Percentiles rank a stretch among this genome's conserved stretches.
Conservation (phyloP, 2,113 vertebrate genomes). For the Fulica atra region DNA sequence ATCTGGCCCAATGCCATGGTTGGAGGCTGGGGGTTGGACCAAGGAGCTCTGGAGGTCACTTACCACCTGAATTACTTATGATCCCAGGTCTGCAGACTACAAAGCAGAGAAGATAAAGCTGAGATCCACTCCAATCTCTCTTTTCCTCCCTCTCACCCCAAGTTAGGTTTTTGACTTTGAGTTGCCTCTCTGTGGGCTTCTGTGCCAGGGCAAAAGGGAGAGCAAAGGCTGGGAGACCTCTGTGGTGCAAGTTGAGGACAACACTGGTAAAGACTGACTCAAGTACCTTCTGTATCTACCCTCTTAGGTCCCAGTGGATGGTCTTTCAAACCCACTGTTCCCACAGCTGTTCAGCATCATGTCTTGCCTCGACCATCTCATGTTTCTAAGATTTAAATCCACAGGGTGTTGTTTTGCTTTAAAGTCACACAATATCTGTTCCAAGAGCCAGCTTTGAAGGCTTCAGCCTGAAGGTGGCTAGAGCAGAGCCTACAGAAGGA, state of each 20-base stretch:
- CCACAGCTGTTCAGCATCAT: not conserved
- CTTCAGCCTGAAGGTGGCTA: not conserved
- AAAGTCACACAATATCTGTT: not conserved
- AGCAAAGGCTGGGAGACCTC: not conserved
- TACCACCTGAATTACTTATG: not conserved
- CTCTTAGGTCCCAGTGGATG: accelerated
- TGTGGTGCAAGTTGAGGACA: not conserved
- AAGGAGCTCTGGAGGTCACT: not conserved
- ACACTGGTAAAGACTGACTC: not conserved
- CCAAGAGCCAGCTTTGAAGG: not conserved
- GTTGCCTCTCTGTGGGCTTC: not conserved
- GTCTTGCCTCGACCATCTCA: not conserved
- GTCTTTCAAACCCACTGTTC: not conserved
- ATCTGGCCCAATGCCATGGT: no score
- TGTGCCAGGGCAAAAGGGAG: not conserved
- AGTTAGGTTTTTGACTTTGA: not conserved
- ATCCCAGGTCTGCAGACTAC: not conserved
- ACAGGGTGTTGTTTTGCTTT: not conserved
- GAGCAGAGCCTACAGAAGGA: not conserved
- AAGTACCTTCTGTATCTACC: not conserved
- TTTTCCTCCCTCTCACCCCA: not conserved
- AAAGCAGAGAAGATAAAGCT: not conserved
- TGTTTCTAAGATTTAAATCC: not conserved
- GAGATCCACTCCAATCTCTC: not conserved
- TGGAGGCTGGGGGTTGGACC: not conserved